Base-by-base conservation (phyloP, 2,888 invertebrate species). In the Gnatocerus cornutus region DNA sequence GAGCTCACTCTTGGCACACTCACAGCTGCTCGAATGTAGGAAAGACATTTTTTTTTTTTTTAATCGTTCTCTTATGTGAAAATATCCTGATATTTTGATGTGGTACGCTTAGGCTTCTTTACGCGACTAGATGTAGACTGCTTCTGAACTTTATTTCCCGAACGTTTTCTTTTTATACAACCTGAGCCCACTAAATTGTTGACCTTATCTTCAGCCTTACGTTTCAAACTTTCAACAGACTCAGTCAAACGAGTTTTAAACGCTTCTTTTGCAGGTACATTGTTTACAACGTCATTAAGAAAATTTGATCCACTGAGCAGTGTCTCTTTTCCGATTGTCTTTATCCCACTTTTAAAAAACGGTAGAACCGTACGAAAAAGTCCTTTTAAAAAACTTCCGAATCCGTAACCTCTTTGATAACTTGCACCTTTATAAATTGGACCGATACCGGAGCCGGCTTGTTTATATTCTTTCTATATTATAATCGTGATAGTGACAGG, bases 1-100 rank as follows among this genome's bases (percentile, higher is more conserved):
- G n/a, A n/a, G n/a, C n/a, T n/a, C n/a, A n/a, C n/a, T n/a, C n/a
- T n/a, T n/a, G n/a, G n/a, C n/a, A n/a, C 76, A 75, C 48, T 77
- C 77, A 68, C 74, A 71, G 16, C 71, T 72, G 10, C 71, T 66
- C 7, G 68, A 29, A 58, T 74, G 74, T 46, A 74, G 14, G 59
- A 74, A 75, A 1, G 76, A 68, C 77, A 75, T 77, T 30, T 29
- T 14, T 4, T 7, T 41, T 41, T 4, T 41, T 41, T 4, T 41
- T 45, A 45, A 13, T 10, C 5, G n/a, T n/a, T n/a, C n/a, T n/a
- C n/a, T n/a, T n/a, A n/a, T n/a, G n/a, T n/a, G 14, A 45, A 45
- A n/a, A 45, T 45, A 45, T 45, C n/a, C n/a, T n/a, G n/a, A n/a
- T n/a, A n/a, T n/a, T n/a, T n/a, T n/a, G n/a, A n/a, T n/a, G n/a